phyloP scores from a whole-genome alignment of 2,888 invertebrate species.

The Drosophila formosana region DNA sequence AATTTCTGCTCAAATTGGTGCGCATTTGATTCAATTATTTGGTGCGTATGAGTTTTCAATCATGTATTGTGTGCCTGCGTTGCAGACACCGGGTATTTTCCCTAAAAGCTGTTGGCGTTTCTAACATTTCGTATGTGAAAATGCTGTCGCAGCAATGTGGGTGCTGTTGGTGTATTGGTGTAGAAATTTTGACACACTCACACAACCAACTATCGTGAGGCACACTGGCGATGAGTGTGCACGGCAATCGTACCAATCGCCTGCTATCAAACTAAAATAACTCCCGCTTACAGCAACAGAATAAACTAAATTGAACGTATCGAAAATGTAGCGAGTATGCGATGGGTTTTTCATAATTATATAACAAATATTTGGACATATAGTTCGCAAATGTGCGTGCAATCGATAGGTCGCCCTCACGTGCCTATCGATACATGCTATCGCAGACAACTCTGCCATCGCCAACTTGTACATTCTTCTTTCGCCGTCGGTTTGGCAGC shows the following conservation, averaged over 20 bases:
- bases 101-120: slow-evolving; percentile 49
- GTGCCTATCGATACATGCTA: slow-evolving; percentile 39
- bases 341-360: slow-evolving; percentile 18
- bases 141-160: slow-evolving; percentile 63
- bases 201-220: slow-evolving; percentile 37
- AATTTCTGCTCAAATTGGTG: slow-evolving; percentile 74
- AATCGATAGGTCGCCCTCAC: slow-evolving; percentile 41
- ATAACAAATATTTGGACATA: slow-evolving; percentile 22
- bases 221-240: slow-evolving; percentile 43
- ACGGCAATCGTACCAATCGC: slow-evolving; percentile 24
- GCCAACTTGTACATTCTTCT: slow-evolving; percentile 63
- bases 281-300: not conserved
- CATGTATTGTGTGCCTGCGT: slow-evolving; percentile 24
- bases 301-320: not conserved
- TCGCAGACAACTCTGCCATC: slow-evolving; percentile 49
- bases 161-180: slow-evolving; percentile 57
- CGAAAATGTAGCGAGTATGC: not conserved
- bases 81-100: slow-evolving; percentile 30
- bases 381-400: not conserved
- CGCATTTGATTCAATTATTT: slow-evolving; percentile 68
- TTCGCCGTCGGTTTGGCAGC: slow-evolving; percentile 62
- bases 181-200: slow-evolving; percentile 53
- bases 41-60: slow-evolving; percentile 75
- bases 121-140: slow-evolving; percentile 32
- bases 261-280: slow-evolving; percentile 12